Percentiles rank a stretch among this genome's conserved stretches.
Conservation (phyloP, 2,113 vertebrate species). For the Fukomys damarensis region DNA sequence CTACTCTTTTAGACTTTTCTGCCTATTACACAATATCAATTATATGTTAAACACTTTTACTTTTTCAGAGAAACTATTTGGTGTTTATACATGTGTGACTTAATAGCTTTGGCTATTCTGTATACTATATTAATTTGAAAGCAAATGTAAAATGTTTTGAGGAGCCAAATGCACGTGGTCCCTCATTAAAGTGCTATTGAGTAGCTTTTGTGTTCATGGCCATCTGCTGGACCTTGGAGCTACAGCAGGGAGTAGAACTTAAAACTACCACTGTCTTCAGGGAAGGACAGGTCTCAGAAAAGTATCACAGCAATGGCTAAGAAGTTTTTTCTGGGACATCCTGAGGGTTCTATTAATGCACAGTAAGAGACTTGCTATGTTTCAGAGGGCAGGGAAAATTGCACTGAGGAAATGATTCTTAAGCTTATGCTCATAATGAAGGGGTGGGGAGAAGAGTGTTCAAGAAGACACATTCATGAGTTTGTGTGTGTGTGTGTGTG, state of each 20-base stretch:
- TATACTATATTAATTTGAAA: background rate
- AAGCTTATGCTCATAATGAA: background rate
- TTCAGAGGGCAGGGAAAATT: background rate
- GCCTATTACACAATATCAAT: no score
- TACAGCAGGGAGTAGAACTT: background rate
- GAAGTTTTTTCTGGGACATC: background rate
- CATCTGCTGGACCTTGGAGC: background rate
- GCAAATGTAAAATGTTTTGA: slow-evolving; percentile 22
- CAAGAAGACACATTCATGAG: background rate
- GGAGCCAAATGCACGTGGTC: background rate
- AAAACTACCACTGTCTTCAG: background rate
- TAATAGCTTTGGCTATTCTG: background rate
- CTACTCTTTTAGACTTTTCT: no score
- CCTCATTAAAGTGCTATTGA: background rate
- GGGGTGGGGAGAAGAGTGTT: background rate
- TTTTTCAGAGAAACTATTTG: no score
- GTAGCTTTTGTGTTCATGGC: background rate
- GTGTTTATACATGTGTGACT: no score
- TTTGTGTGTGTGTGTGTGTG: background rate
- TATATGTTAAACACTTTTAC: no score
- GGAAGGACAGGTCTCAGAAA: background rate
- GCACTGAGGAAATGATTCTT: background rate
- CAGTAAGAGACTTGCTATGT: background rate
- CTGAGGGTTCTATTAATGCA: background rate
- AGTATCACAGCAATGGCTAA: background rate